These are phyloP conservation scores for Lynx canadensis DNA, from an alignment of 2,113 vertebrate genomes.

Conservation along the genomic window DNA sequence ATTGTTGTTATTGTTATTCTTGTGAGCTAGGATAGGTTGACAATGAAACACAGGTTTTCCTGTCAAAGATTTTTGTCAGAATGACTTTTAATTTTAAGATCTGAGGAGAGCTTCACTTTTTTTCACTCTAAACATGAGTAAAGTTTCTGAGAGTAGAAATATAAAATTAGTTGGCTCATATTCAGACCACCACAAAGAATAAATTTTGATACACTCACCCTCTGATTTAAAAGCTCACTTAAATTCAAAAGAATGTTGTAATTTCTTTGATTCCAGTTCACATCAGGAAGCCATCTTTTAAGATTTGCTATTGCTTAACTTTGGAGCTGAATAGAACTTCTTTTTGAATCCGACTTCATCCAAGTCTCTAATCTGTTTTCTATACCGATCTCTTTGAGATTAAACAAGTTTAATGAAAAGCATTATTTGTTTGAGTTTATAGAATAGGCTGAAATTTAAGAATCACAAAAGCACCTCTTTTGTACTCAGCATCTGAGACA, in stretches of 20 bases:
- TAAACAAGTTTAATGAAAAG: slow-evolving; percentile 54
- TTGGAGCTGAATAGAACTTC: not conserved
- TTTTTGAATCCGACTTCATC: slow-evolving; percentile 19
- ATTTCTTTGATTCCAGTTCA: slow-evolving; percentile 37
- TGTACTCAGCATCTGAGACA: not conserved
- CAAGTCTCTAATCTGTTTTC: slow-evolving; percentile 39
- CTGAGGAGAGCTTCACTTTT: not conserved
- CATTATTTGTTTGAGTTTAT: slow-evolving; percentile 62
- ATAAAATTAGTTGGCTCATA: slow-evolving; percentile 50
- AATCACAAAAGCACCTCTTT: not conserved
- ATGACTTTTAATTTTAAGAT: slow-evolving; percentile 24
- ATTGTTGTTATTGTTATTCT: not conserved
- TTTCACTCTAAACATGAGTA: not conserved
- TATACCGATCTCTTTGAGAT: not conserved
- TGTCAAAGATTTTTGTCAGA: slow-evolving; percentile 12
- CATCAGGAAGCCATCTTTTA: not conserved
- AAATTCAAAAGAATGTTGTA: slow-evolving; percentile 25
- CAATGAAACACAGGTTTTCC: slow-evolving; percentile 19
- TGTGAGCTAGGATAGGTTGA: not conserved
- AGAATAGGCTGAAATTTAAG: slow-evolving; percentile 53
- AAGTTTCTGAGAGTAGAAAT: slow-evolving; percentile 7
- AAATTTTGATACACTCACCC: slow-evolving; percentile 38
- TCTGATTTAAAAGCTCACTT: slow-evolving; percentile 36
- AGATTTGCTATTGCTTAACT: slow-evolving; percentile 25
- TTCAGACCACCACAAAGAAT: slow-evolving; percentile 52